Base-by-base conservation (phyloP, 1,140 invertebrate species). In the Gryllus bimaculatus region DNA sequence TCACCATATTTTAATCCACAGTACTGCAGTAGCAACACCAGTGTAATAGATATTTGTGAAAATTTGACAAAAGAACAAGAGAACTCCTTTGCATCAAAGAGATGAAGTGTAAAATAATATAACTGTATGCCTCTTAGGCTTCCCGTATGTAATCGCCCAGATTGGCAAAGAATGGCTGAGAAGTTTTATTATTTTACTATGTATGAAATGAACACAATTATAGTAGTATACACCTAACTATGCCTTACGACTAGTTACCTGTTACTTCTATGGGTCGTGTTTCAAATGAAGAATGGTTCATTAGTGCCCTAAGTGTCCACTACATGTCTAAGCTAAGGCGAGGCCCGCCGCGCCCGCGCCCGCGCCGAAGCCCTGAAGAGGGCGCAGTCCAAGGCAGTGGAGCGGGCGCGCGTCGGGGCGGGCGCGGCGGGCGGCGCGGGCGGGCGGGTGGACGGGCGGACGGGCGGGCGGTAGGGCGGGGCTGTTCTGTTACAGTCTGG, bases 161-260 rank as follows among this genome's bases (percentile, higher is more conserved):
- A 66, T 66, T 66, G 54, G 54, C 54, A 66, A 66, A 66, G 54
- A 66, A 66, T 66, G 54, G 54, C 54, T 66, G 54, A 66, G 54
- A 66, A 66, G 18, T 66, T 66, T 66, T 18, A 10, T 66, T 66
- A 1, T 66, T 66, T 66, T 10, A 3, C 54, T 13, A 66, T 66
- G 10, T 66, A 13, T 66, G 54, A 66, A 66, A 66, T 66, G 54
- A 66, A 66, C 54, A 66, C 18, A 66, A 13, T 66, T 66, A 66
- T 13, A 66, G 10, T 10, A 13, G 10, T 66, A 18, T 13, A 66
- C 54, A 66, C 10, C 18, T 66, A 66, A 66, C 54, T 66, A 66
- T 13, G 54, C 54, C 54, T 13, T 66, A 13, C 18, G 54, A 7
- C 54, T 66, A 66, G 10, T 66, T 66, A 66, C 18, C 10, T 66